Evolutionary conservation across 2,113 vertebrate species (phyloP), one percentile per base, ranked within the genome.

Genomic region (Theristicus caerulescens): DNA sequence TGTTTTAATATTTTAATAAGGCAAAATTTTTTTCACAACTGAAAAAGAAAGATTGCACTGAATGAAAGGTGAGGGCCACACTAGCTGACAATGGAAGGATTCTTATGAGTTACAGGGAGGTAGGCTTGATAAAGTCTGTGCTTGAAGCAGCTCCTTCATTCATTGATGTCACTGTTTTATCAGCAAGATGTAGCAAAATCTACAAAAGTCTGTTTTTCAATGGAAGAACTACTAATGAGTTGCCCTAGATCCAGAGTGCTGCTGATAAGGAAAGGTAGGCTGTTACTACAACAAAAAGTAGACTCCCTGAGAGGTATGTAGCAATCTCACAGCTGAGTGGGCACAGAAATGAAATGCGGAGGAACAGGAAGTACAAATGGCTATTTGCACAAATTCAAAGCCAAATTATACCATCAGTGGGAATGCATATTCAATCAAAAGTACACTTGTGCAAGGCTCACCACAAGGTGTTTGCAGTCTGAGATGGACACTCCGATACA

Each of bases 271-370:
- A 88, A 95, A 88, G 54, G 26, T 67, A 80, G 55, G 62, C 25
- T 66, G 80, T 83, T 81, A 47, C 77, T 77, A 44, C 92, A 77
- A 73, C 51, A n/a, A 66, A 42, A 42, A 34, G 5, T 40, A 67
- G 20, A 10, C 77, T 84, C 72, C 59, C 40, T 22, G 16, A 93
- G 80, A 65, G 77, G 55, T 69, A 52, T 13, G 67, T n/a, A 58
- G 25, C 70, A 77, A 96, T 86, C 59, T 86, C 67, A 96, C 87
- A 93, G 49, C 83, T 62, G 77, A 96, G 12, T 5, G 78, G 91
- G 59, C 90, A 88, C 0, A 2, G 83, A 88, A 74, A 86, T 58
- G 83, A 86, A 71, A 71, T 32, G 47, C 6, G 4, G 32, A 83
- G 76, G 67, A 88, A 80, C 71, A 52, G 71, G 86, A 96, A 73